A percentile compares a stretch with the other conserved stretches of the same genome.
phyloP scores from a whole-genome alignment of 2,113 vertebrate genomes.

The Phrynosoma blainvillii region DNA sequence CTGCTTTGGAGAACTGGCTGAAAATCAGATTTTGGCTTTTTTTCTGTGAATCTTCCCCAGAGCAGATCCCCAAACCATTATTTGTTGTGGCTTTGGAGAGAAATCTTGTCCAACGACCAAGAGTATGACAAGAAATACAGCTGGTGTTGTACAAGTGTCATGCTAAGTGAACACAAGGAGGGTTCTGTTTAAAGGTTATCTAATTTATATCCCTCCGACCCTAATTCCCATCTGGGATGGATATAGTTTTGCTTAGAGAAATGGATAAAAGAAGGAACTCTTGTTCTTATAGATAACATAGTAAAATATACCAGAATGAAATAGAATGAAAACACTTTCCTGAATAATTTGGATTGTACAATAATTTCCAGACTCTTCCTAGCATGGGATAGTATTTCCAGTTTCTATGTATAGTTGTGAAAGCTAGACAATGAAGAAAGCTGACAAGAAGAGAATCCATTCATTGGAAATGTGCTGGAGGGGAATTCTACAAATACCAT shows the following conservation, averaged over 20 bases:
- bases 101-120: constrained; percentile 64
- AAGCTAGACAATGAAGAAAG: no score
- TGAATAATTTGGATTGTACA: not conserved
- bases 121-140: constrained; percentile 54
- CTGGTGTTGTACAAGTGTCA: constrained; percentile 63
- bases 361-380: not conserved
- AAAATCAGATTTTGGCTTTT: constrained; percentile 67
- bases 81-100: constrained; percentile 70
- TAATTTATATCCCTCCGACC: constrained; percentile 14
- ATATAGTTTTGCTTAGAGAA: constrained; percentile 27
- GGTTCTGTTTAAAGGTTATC: constrained; percentile 34
- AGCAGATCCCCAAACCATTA: constrained; percentile 65
- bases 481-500: no score
- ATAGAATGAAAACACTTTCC: not conserved
- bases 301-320: not conserved
- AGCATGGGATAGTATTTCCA: not conserved
- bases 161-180: constrained; percentile 48
- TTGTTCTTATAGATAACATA: constrained; percentile 32
- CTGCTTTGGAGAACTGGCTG: constrained; percentile 65
- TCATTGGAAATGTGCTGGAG: no score
- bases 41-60: constrained; percentile 65
- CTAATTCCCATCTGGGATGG: constrained; percentile 7
- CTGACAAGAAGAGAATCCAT: no score
- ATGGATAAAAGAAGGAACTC: constrained; percentile 35
- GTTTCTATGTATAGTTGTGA: not conserved